Conservation (phyloP, 2,888 invertebrate genomes). For the Lepidochrysops patricia region DNA sequence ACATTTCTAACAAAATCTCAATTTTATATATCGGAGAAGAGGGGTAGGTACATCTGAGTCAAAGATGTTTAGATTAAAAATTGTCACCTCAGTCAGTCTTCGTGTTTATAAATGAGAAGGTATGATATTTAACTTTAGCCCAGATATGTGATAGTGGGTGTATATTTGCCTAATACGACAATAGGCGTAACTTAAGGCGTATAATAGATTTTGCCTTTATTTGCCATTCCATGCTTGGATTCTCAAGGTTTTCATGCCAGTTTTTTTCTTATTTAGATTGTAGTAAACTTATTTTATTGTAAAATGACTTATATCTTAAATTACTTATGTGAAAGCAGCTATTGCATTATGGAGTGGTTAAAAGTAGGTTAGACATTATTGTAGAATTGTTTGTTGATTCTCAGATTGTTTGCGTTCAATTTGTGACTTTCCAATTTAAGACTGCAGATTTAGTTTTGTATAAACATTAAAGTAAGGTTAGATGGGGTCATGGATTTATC, state of each 20-base stretch:
- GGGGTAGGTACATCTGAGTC: conserved; percentile 14
- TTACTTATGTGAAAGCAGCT: background rate
- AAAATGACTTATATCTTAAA: background rate
- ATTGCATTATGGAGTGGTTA: background rate
- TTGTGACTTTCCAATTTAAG: background rate
- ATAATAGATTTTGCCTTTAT: too few species aligned
- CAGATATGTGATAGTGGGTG: too few species aligned
- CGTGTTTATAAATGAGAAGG: too few species aligned
- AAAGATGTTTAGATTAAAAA: too few species aligned
- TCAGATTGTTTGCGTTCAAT: background rate
- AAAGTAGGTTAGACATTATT: background rate
- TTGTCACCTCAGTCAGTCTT: too few species aligned
- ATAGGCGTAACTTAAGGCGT: too few species aligned
- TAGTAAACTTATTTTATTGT: background rate
- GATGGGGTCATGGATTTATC: too few species aligned
- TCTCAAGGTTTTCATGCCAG: background rate
- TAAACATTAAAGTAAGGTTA: too few species aligned
- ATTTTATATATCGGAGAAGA: conserved; percentile 27
- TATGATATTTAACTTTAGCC: too few species aligned
- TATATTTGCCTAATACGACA: too few species aligned
- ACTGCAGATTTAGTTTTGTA: too few species aligned
- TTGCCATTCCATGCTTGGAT: background rate
- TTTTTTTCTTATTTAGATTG: background rate
- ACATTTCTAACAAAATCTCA: conserved; percentile 24
- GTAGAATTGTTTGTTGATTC: too few species aligned